A percentile compares a stretch with the other conserved stretches of the same genome.
Evolutionary conservation across 1,140 invertebrate species (phyloP).

Genomic region (Drosophila bocki): DNA sequence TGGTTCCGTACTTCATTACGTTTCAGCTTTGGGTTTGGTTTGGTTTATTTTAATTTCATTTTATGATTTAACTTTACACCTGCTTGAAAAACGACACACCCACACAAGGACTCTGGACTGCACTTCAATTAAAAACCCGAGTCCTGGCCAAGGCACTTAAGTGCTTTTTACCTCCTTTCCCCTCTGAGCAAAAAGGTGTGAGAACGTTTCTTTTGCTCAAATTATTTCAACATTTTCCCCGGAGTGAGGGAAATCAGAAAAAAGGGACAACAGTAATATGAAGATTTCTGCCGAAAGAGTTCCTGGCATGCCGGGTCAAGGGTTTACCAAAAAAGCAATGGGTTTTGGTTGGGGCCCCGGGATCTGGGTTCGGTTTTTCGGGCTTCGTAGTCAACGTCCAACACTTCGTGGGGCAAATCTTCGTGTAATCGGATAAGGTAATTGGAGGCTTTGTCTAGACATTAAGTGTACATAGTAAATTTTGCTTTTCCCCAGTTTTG

Average conservation of each 20-base stretch:
- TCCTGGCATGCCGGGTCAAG: slow-evolving; percentile 72
- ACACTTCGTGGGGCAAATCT: slow-evolving; percentile 78
- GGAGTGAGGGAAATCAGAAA: slow-evolving; percentile 2
- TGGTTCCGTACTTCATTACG: slow-evolving; percentile 73
- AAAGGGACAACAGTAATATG: slow-evolving; percentile 73
- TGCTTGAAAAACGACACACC: slow-evolving; percentile 58
- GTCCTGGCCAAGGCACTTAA: slow-evolving; percentile 74
- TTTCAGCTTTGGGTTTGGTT: slow-evolving; percentile 68
- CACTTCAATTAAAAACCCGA: slow-evolving; percentile 82
- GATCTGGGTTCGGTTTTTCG: slow-evolving; percentile 3
- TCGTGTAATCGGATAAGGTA: slow-evolving; percentile 85
- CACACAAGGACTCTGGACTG: slow-evolving; percentile 48
- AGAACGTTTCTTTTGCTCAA: slow-evolving; percentile 69
- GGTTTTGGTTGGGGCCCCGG: slow-evolving; percentile 16
- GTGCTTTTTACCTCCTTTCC: slow-evolving; percentile 67
- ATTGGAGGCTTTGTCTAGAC: slow-evolving; percentile 85
- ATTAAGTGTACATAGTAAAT: slow-evolving; percentile 85
- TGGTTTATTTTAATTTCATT: slow-evolving; percentile 85
- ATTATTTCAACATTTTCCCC: slow-evolving; percentile 78
- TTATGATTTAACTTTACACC: slow-evolving; percentile 85
- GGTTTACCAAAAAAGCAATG: slow-evolving; percentile 49
- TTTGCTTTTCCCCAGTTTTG: slow-evolving; percentile 59
- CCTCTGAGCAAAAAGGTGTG: slow-evolving; percentile 37
- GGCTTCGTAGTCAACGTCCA: slow-evolving; percentile 39
- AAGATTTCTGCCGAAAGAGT: slow-evolving; percentile 56